Conservation (phyloP, 2,888 invertebrate genomes). For the Ormyrus nitidulus region DNA sequence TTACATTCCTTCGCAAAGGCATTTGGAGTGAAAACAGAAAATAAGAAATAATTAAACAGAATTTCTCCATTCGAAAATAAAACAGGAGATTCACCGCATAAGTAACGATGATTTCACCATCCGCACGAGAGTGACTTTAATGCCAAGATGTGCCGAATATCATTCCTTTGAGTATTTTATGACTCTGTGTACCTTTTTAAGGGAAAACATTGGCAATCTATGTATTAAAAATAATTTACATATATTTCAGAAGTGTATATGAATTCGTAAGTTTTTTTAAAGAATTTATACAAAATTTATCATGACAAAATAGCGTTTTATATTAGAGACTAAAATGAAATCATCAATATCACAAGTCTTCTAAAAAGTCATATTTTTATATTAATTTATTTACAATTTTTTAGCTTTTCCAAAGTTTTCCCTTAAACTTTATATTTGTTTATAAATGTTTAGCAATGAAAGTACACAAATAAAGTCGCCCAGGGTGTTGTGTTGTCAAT, state of each 20-base stretch:
- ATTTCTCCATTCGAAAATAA: constrained; percentile 30
- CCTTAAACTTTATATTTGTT: constrained; percentile 48
- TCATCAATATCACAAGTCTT: background rate
- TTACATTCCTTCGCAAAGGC: constrained; percentile 35
- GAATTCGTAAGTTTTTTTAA: background rate
- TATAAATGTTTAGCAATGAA: constrained; percentile 62
- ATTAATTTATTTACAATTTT: background rate
- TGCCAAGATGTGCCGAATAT: constrained; percentile 70
- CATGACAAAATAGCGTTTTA: too few species aligned
- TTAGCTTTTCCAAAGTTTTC: constrained; percentile 19
- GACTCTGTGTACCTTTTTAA: constrained; percentile 62
- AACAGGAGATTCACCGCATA: constrained; percentile 28
- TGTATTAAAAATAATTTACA: too few species aligned
- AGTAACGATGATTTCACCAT: constrained; percentile 42
- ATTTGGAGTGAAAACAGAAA: constrained; percentile 36
- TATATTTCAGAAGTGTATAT: background rate
- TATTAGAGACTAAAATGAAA: too few species aligned
- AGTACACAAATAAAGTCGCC: constrained; percentile 56
- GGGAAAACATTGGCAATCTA: constrained; percentile 35
- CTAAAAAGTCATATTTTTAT: background rate
- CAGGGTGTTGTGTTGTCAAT: constrained; percentile 51
- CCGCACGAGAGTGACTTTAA: constrained; percentile 62
- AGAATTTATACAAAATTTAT: background rate
- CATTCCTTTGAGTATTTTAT: constrained; percentile 63
- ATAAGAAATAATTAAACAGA: constrained; percentile 37